Percentiles rank a stretch among this genome's conserved stretches.
Evolutionary conservation across 2,797 vertebrate species (phyloP).

Genomic region (Siniperca undulata): DNA sequence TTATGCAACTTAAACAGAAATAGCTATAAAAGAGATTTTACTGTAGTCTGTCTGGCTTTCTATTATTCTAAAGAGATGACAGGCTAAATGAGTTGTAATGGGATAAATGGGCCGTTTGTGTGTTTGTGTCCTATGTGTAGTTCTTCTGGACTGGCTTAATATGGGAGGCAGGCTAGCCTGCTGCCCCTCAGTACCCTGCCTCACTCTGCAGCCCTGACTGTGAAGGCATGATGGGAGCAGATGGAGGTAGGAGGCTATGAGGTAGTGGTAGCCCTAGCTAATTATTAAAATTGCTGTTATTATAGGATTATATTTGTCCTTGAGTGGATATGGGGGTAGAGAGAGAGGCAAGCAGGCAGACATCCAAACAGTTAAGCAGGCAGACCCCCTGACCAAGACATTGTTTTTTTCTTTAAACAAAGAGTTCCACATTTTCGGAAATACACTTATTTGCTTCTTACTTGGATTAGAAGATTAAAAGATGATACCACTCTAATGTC

Average conservation of each 20-base stretch:
- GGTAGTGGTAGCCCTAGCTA: slow-evolving; percentile 61
- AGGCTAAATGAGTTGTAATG: slow-evolving; percentile 74
- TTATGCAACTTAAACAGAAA: slow-evolving; percentile 21
- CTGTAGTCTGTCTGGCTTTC: slow-evolving; percentile 47
- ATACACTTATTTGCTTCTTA: slow-evolving; percentile 3
- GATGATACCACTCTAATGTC: neutral
- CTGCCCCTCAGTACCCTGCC: slow-evolving; percentile 2
- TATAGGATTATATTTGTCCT: slow-evolving; percentile 83
- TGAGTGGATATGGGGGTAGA: slow-evolving; percentile 64
- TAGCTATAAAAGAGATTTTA: slow-evolving; percentile 21
- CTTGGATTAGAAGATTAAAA: slow-evolving; percentile 1
- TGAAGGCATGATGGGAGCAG: slow-evolving; percentile 43
- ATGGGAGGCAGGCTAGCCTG: slow-evolving; percentile 7
- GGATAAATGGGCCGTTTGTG: slow-evolving; percentile 54
- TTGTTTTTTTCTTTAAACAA: slow-evolving; percentile 13
- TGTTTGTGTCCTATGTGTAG: slow-evolving; percentile 23
- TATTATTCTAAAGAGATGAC: slow-evolving; percentile 79
- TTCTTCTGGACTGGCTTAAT: slow-evolving; percentile 41
- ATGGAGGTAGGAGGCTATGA: slow-evolving; percentile 48
- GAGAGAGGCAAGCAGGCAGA: slow-evolving; percentile 28
- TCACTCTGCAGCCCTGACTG: slow-evolving; percentile 40
- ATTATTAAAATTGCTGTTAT: slow-evolving; percentile 83
- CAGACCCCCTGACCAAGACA: slow-evolving; percentile 24
- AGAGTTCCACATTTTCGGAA: slow-evolving; percentile 28
- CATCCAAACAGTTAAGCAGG: slow-evolving; percentile 34